Percentiles rank a stretch among this genome's conserved stretches.
These are phyloP conservation scores for Gastrophysa polygoni DNA, from an alignment of 2,888 invertebrate genomes.

Conservation along the genomic window DNA sequence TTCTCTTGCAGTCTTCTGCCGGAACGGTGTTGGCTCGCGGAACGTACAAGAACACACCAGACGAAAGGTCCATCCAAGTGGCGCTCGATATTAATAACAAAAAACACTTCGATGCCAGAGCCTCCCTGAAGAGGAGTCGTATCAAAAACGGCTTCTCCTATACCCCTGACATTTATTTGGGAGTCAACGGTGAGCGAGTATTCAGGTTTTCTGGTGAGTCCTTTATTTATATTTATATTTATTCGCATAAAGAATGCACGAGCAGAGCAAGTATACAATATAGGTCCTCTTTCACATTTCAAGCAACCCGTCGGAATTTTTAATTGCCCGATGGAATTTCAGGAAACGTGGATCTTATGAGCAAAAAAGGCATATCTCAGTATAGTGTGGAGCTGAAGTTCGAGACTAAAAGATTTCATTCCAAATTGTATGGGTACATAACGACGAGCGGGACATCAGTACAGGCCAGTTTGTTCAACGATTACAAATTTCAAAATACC, in stretches of 20 bases:
- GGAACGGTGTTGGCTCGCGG: slow-evolving; percentile 73
- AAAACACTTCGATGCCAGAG: slow-evolving; percentile 70
- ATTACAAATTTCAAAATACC: slow-evolving; percentile 69
- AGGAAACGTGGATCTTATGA: slow-evolving; percentile 67
- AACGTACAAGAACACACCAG: slow-evolving; percentile 71
- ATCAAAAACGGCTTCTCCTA: slow-evolving; percentile 73
- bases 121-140: slow-evolving; percentile 65
- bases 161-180: slow-evolving; percentile 72
- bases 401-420: slow-evolving; percentile 77
- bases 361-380: slow-evolving; percentile 75
- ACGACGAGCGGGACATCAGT: slow-evolving; percentile 53
- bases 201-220: slow-evolving; percentile 71
- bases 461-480: slow-evolving; percentile 67
- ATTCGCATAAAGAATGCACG: no score
- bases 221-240: neutral
- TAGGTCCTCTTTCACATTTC: no score
- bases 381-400: slow-evolving; percentile 78
- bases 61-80: slow-evolving; percentile 68
- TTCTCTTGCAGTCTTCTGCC: slow-evolving; percentile 71
- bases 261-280: no score
- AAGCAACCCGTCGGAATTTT: no score
- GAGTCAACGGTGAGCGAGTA: slow-evolving; percentile 74
- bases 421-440: slow-evolving; percentile 76
- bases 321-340: no score
- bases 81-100: slow-evolving; percentile 75